Evolutionary conservation across 2,888 invertebrate species (phyloP).

Genomic region (Acleris cristana): DNA sequence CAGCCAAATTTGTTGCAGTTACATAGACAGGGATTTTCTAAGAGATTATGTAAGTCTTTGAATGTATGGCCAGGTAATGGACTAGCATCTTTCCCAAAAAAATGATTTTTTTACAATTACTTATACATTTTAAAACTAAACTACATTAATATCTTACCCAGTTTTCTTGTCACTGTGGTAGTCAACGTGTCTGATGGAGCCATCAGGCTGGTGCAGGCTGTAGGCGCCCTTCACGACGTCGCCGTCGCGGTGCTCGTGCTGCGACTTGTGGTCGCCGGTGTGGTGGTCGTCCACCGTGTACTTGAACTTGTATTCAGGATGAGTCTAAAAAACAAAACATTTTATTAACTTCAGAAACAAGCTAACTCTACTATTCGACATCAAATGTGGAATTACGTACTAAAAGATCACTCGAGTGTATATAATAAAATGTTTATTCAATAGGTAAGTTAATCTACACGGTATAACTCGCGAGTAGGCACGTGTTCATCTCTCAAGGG

Average conservation of each 20-base stretch:
- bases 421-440: too few relatives aligned
- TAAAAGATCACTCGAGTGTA: too few relatives aligned
- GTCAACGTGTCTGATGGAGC: conserved; percentile 53
- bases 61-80: background rate
- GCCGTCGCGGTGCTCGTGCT: conserved; percentile 68
- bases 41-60: too few relatives aligned
- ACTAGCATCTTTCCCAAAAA: too few relatives aligned
- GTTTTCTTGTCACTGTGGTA: conserved; percentile 43
- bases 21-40: too few relatives aligned
- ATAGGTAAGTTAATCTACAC: too few relatives aligned
- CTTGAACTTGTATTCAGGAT: conserved; percentile 48
- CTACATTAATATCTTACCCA: conserved; percentile 46
- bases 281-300: conserved; percentile 65
- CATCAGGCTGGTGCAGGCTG: conserved; percentile 67
- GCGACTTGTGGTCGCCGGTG: conserved; percentile 64
- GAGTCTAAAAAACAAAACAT: conserved; percentile 26
- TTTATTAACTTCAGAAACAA: background rate
- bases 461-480: too few relatives aligned
- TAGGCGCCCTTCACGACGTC: conserved; percentile 78
- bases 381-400: background rate
- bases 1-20: too few relatives aligned
- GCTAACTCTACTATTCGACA: too few relatives aligned
- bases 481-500: too few relatives aligned
- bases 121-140: too few relatives aligned
- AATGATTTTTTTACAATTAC: too few relatives aligned